phyloP scores from a whole-genome alignment of 1,140 invertebrate genomes.

The Metopolophium dirhodum region DNA sequence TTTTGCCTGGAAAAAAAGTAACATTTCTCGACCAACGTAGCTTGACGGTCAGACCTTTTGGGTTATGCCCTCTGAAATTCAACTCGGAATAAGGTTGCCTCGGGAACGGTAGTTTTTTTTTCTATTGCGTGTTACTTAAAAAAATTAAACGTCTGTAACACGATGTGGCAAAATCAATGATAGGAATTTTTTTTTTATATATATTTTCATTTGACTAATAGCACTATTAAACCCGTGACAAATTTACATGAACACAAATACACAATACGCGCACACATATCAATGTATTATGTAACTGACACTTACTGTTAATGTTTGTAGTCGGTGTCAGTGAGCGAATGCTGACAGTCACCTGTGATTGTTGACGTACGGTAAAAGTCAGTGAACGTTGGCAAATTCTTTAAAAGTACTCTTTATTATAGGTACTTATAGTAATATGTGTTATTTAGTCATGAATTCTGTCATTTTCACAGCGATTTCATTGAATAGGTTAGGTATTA shows the following conservation, averaged over 20 bases:
- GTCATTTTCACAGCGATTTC: background rate
- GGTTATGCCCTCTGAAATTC: conserved; percentile 12
- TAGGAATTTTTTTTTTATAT: background rate
- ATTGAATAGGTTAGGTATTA: background rate
- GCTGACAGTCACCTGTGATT: background rate
- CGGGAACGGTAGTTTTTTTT: background rate
- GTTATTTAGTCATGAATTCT: background rate
- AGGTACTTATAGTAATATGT: background rate
- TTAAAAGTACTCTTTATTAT: background rate
- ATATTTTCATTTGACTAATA: background rate
- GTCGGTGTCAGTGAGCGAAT: background rate
- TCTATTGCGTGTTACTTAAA: background rate
- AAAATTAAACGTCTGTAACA: background rate
- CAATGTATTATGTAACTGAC: background rate
- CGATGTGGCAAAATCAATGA: background rate
- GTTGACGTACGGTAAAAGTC: background rate
- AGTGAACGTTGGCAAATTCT: background rate
- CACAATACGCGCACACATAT: background rate
- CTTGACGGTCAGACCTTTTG: background rate
- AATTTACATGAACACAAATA: background rate
- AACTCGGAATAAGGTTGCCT: background rate
- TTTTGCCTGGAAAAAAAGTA: conserved; percentile 1
- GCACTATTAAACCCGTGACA: background rate
- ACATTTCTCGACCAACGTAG: background rate
- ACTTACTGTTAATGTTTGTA: background rate